Base-by-base conservation (phyloP, 2,888 invertebrate genomes). In the Sphaeridia pumilis region DNA sequence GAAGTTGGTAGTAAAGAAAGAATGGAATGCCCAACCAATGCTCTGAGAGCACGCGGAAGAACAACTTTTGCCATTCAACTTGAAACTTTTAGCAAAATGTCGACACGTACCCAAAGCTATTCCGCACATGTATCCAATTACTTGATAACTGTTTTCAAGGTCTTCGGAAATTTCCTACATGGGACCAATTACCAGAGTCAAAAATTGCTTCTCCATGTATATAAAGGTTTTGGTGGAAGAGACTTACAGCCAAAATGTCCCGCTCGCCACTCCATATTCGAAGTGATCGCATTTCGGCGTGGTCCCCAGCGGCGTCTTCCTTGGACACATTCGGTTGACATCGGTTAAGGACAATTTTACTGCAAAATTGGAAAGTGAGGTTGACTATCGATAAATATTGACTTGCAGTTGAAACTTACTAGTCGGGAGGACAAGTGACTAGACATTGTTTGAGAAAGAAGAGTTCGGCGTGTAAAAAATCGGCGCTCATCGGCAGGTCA, bases 151-250 rank as follows among this genome's bases (percentile, higher is more conserved):
- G 4, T 73, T 67, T 56, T 75, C 70, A 35, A 82, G 67, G 68
- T 82, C 82, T 63, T 76, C 76, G 2, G 76, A 71, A 3, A 76
- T 75, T 69, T 79, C 78, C 76, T 79, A 68, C 58, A 74, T 73
- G 52, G 52, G 56, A 48, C 25, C 24, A 24, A 17, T 12, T 3
- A 35, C 17, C 17, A 28, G 26, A 4, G 31, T 7, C 14, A 7
- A 31, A 31, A 14, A 10, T 31, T 31, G 31, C 31, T 31, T 7
- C 7, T 10, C 10, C 14, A 31, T 31, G 31, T 31, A 31, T 14
- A 10, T 31, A 14, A 10, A 31, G 31, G 7, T 7, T 14, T 31
- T 10, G 31, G 31, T 31, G 31, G 31, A 31, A 31, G 31, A 31
- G 31, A 27, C 38, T 54, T 45, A 54, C 48, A 17, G 38, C 44